Percentiles rank a stretch among this genome's conserved stretches.
These are phyloP conservation scores for Margaritifera margaritifera DNA, from an alignment of 2,888 invertebrate species.

Conservation along the genomic window DNA sequence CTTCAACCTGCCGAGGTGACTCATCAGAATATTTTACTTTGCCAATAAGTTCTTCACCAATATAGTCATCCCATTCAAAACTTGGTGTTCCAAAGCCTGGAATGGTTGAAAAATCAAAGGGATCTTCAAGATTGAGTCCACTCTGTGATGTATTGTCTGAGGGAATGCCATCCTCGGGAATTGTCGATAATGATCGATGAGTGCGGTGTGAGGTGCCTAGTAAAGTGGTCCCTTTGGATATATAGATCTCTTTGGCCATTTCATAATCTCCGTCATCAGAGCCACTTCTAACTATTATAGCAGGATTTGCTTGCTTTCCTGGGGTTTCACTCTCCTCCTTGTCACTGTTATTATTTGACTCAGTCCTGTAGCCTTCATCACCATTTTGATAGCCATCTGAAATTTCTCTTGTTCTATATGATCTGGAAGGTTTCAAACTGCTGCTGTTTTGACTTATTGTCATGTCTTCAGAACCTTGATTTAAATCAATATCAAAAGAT, in stretches of 20 bases:
- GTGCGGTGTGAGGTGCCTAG: slow-evolving; percentile 46
- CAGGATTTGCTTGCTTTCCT: slow-evolving; percentile 5
- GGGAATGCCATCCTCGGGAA: slow-evolving; percentile 56
- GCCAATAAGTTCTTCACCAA: slow-evolving; percentile 58
- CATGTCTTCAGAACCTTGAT: not conserved
- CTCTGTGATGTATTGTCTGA: slow-evolving; percentile 46
- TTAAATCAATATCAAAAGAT: slow-evolving; percentile 8
- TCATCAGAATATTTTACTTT: slow-evolving; percentile 43
- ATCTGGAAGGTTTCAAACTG: not conserved
- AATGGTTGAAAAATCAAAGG: slow-evolving; percentile 32
- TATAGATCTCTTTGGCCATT: slow-evolving; percentile 57
- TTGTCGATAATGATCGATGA: slow-evolving; percentile 51
- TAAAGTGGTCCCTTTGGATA: slow-evolving; percentile 52
- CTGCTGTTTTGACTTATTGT: not conserved
- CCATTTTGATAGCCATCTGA: slow-evolving; percentile 20
- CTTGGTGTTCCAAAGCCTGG: slow-evolving; percentile 32
- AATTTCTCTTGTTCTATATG: not conserved
- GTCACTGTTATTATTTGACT: slow-evolving; percentile 15
- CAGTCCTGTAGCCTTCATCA: slow-evolving; percentile 37
- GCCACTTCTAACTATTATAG: slow-evolving; percentile 12
- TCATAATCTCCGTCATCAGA: slow-evolving; percentile 39
- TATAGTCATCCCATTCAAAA: slow-evolving; percentile 67
- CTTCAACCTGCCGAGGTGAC: slow-evolving; percentile 29
- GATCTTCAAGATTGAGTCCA: slow-evolving; percentile 52
- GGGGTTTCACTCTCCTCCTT: slow-evolving; percentile 10